These are phyloP conservation scores for Hemaris fuciformis DNA, from an alignment of 2,888 invertebrate species.

Conservation along the genomic window DNA sequence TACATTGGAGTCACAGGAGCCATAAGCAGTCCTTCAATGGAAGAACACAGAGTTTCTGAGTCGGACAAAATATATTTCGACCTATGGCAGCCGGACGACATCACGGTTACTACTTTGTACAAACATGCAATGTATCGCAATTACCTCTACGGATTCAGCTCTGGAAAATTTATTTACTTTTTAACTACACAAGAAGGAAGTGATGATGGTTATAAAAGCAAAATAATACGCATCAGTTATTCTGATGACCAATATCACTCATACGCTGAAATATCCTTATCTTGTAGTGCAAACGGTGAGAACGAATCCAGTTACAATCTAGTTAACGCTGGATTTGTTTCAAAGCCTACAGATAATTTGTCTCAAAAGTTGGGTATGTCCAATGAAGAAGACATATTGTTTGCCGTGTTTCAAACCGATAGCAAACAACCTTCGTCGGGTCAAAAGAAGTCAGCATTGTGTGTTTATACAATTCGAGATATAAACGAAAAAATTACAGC, in stretches of 20 bases:
- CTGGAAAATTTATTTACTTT: constrained; percentile 98
- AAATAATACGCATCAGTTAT: constrained; percentile 96
- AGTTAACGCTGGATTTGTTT: constrained; percentile 96
- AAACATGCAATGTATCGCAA: constrained; percentile 94
- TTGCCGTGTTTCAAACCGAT: constrained; percentile 97
- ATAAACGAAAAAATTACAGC: constrained; percentile 96
- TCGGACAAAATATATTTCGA: too few species aligned
- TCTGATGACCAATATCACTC: constrained; percentile 98
- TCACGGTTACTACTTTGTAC: constrained; percentile 95
- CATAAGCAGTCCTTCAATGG: constrained; percentile 94
- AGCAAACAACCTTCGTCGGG: constrained; percentile 83
- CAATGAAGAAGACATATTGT: constrained; percentile 96
- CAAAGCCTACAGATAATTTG: constrained; percentile 96
- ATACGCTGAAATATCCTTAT: constrained; percentile 98
- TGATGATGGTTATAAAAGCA: constrained; percentile 92
- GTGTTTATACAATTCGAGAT: constrained; percentile 95
- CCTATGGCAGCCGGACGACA: constrained; percentile 94
- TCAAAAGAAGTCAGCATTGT: constrained; percentile 90
- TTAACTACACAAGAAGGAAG: constrained; percentile 95
- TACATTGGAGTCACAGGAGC: constrained; percentile 98
- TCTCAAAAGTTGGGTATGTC: constrained; percentile 93
- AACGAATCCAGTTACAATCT: constrained; percentile 91
- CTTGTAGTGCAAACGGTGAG: constrained; percentile 90
- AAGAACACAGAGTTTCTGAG: constrained; percentile 94
- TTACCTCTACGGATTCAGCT: constrained; percentile 97